Base-by-base conservation (phyloP, 2,888 invertebrate genomes). In the Leptothorax acervorum region DNA sequence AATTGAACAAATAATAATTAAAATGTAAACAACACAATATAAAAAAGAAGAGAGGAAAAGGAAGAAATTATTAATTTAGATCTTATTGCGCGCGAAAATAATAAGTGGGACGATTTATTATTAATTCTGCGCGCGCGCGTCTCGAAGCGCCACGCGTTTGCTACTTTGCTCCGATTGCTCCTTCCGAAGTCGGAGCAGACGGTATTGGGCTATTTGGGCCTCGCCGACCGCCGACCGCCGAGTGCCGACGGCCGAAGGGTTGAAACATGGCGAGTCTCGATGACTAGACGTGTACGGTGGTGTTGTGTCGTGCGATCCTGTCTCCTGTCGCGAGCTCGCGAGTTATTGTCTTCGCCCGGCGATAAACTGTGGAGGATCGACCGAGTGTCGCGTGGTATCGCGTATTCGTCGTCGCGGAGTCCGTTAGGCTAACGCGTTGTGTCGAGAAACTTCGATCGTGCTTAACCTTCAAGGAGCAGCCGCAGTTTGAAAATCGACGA, bases 231-330 rank as follows among this genome's bases (percentile, higher is more conserved):
- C 23, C 23, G 23, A 23, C 23, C 23, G 23, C 23, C 23, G 23
- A 23, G 0, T 0, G 23, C 23, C 23, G 23, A 23, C 23, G 23
- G 23, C 23, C 23, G 48, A 84, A 28, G 11, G 18, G 42, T 3
- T 28, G 57, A 86, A 91, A 87, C 83, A 91, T 91, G 90, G 90
- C 90, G 90, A 86, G 70, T 45, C 75, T 86, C 85, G 88, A 90
- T 90, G 90, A 90, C 89, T 90, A 71, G 87, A 85, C 88, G 89
- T 88, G 75, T 89, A 83, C 62, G 55, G 70, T 53, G 31, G n/a
- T 35, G n/a, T 11, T 15, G 18, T 88, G 8, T 9, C 42, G 42
- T 66, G 63, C 79, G 74, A 65, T 71, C 68, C 18, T 74, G 15
- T 51, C 66, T 23, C 23, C 23, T 23, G 23, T 23, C 35, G 42